Evolutionary conservation across 1,140 invertebrate genomes (phyloP).

Genomic region (Trichomalopsis sarcophagae): DNA sequence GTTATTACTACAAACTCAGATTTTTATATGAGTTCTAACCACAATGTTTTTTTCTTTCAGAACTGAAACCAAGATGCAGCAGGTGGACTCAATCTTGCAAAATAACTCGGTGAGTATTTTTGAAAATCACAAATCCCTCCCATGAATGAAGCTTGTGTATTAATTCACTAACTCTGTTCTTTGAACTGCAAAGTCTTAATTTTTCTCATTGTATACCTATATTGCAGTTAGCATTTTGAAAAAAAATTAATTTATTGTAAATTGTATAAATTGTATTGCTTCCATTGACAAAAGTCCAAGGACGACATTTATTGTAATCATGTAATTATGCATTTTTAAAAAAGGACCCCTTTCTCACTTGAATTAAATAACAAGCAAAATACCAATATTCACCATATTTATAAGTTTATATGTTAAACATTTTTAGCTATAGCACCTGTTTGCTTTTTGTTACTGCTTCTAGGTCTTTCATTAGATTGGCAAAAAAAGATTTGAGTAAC

Average conservation of each 20-base stretch:
- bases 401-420: slow-evolving; percentile 39
- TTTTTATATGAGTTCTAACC: neutral
- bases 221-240: slow-evolving; percentile 1
- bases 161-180: slow-evolving; percentile 58
- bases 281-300: slow-evolving; percentile 23
- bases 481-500: slow-evolving; percentile 40
- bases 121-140: slow-evolving; percentile 31
- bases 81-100: slow-evolving; percentile 77
- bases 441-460: slow-evolving; percentile 45
- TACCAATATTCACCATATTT: slow-evolving; percentile 28
- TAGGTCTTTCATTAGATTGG: slow-evolving; percentile 44
- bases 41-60: slow-evolving; percentile 63
- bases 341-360: neutral
- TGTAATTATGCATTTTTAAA: slow-evolving; percentile 13
- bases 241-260: neutral
- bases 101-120: slow-evolving; percentile 76
- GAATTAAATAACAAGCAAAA: slow-evolving; percentile 12
- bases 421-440: slow-evolving; percentile 50
- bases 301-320: slow-evolving; percentile 27
- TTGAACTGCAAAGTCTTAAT: slow-evolving; percentile 50
- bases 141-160: slow-evolving; percentile 58
- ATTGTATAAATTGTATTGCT: slow-evolving; percentile 31
- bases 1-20: too few species aligned
- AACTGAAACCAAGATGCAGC: slow-evolving; percentile 77
- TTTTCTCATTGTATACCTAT: slow-evolving; percentile 48